These are phyloP conservation scores for Sympetrum striolatum DNA, from an alignment of 2,888 invertebrate genomes.

Conservation along the genomic window DNA sequence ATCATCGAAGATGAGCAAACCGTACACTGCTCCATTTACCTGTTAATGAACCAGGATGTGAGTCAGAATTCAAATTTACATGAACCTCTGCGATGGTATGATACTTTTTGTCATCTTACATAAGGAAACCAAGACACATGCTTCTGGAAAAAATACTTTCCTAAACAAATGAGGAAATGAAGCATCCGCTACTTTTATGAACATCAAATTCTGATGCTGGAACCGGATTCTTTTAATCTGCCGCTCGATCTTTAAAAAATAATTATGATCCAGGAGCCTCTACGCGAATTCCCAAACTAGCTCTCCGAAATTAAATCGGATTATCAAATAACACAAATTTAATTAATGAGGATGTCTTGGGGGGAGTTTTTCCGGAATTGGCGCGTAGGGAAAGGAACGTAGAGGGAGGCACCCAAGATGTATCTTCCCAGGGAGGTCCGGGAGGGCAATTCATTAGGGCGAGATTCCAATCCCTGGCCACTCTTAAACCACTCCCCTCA, in stretches of 20 bases:
- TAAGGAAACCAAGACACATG: too few relatives aligned
- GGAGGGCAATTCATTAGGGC: constrained; percentile 32
- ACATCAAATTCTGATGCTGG: neutral
- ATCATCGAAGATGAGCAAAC: too few relatives aligned
- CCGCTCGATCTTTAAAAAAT: neutral
- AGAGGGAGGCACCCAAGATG: neutral
- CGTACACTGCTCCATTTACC: too few relatives aligned
- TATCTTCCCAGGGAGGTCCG: neutral
- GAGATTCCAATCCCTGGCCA: constrained; percentile 8
- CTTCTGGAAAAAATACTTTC: too few relatives aligned
- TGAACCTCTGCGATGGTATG: too few relatives aligned
- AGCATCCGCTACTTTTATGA: neutral
- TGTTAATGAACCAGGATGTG: too few relatives aligned
- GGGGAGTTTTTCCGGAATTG: neutral
- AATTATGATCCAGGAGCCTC: neutral
- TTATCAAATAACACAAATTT: constrained; percentile 2
- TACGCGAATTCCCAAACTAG: neutral
- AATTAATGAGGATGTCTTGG: constrained; percentile 17
- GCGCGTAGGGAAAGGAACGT: neutral
- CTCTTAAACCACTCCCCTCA: neutral
- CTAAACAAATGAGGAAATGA: neutral
- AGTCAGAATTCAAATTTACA: too few relatives aligned
- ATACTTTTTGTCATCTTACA: too few relatives aligned
- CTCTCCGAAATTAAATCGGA: neutral
- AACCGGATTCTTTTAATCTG: neutral